A percentile compares a stretch with the other conserved stretches of the same genome.
Evolutionary conservation across 2,888 invertebrate species (phyloP).

Genomic region (Tuta absoluta): DNA sequence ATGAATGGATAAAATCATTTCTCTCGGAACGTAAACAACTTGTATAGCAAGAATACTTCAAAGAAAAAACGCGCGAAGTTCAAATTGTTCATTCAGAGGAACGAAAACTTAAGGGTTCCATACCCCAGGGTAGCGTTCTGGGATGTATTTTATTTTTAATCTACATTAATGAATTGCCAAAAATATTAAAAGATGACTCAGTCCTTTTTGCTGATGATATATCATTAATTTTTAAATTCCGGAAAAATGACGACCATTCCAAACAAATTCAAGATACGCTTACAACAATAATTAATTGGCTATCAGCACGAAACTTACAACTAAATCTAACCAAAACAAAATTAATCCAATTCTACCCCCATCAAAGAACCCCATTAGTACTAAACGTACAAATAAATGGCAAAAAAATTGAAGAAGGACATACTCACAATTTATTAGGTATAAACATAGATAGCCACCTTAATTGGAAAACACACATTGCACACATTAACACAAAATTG

Average conservation of each 20-base stretch:
- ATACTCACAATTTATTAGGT: not conserved
- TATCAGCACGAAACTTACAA: conserved; percentile 10
- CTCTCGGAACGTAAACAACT: conserved; percentile 22
- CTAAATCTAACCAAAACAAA: conserved; percentile 20
- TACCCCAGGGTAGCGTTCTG: conserved; percentile 7
- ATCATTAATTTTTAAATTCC: conserved; percentile 13
- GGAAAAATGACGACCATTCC: not conserved
- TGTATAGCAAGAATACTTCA: conserved; percentile 18
- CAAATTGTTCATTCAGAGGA: conserved; percentile 14
- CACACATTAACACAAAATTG: conserved; percentile 9
- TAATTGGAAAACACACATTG: conserved; percentile 18
- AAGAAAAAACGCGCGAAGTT: conserved; percentile 22
- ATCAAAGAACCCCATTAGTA: conserved; percentile 10
- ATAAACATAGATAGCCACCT: conserved; percentile 12
- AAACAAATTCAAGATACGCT: not conserved
- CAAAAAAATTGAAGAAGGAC: not conserved
- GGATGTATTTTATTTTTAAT: conserved; percentile 12
- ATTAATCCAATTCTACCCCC: conserved; percentile 13
- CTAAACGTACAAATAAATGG: not conserved
- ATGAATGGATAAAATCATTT: conserved; percentile 31
- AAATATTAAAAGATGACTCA: not conserved
- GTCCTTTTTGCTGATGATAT: conserved; percentile 21
- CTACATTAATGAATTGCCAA: conserved; percentile 8
- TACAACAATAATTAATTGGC: conserved; percentile 5
- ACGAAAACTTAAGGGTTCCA: not conserved